These are phyloP conservation scores for Aythya baeri DNA, from an alignment of 2,113 vertebrate species.

Conservation along the genomic window DNA sequence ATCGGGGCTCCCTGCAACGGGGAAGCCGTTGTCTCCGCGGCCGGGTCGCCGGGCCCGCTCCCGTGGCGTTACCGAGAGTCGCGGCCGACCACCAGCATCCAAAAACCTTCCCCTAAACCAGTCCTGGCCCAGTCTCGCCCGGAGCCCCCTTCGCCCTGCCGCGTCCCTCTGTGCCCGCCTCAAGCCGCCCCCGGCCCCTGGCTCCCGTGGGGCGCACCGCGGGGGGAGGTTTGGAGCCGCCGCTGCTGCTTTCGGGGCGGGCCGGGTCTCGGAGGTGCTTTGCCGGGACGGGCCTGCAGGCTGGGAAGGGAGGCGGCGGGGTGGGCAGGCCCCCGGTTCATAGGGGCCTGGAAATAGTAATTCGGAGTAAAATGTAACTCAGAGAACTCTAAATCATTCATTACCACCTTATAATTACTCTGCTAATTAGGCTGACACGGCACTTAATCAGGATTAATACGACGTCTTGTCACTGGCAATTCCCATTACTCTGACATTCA, in stretches of 20 bases:
- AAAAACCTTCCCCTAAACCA: neutral
- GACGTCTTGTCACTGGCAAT: conserved; percentile 81
- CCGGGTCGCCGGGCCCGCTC: neutral
- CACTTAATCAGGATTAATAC: conserved; percentile 84
- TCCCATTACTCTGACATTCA: conserved; percentile 80
- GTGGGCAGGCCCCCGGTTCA: conserved; percentile 28
- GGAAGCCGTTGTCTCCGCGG: neutral
- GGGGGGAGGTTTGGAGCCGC: neutral
- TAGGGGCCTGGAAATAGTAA: conserved; percentile 63
- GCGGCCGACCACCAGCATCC: neutral
- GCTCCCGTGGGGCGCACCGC: neutral
- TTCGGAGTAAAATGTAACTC: conserved; percentile 78
- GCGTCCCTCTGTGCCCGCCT: neutral
- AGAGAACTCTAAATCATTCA: conserved; percentile 86
- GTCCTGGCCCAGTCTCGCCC: neutral
- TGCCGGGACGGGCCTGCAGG: neutral
- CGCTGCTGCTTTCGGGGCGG: rapidly evolving
- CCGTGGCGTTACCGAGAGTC: neutral
- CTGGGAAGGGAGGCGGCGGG: neutral
- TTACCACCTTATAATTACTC: conserved; percentile 93
- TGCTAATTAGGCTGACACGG: conserved; percentile 90
- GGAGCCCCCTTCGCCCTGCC: neutral
- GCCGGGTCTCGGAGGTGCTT: neutral
- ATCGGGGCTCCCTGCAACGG: too few species aligned
- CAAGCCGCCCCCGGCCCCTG: neutral